Conservation (phyloP, 2,888 invertebrate species). For the Cheilosia impressa region DNA sequence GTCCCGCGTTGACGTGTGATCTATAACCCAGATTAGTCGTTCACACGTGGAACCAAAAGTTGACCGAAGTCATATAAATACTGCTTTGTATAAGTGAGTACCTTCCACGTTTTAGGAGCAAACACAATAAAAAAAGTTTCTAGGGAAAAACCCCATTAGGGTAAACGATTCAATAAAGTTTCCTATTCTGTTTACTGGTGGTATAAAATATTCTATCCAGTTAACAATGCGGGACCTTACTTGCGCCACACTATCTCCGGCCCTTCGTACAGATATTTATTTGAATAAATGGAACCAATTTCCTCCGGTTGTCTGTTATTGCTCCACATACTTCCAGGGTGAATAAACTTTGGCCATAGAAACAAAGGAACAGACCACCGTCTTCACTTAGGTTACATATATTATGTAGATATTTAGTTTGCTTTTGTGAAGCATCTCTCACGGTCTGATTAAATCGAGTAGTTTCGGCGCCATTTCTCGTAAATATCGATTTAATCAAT, state of each 20-base stretch:
- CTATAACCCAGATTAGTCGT: too few relatives aligned
- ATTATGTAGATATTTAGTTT: neutral
- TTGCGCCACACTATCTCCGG: neutral
- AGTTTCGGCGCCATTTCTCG: conserved; percentile 7
- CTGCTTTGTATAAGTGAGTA: neutral
- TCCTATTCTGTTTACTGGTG: neutral
- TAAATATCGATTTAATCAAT: conserved; percentile 9
- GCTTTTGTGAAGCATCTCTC: neutral
- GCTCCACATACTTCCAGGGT: neutral
- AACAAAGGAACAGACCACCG: neutral
- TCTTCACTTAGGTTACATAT: neutral
- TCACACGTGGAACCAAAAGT: too few relatives aligned
- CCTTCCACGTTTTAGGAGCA: neutral
- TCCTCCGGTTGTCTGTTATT: neutral
- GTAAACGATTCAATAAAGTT: neutral
- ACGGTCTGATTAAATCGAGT: neutral
- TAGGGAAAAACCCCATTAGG: neutral
- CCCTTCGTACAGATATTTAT: neutral
- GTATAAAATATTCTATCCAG: neutral
- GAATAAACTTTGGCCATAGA: neutral
- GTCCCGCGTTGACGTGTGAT: too few relatives aligned
- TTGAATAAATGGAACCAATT: neutral
- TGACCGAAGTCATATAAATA: too few relatives aligned
- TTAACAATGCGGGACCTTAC: neutral
- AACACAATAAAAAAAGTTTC: neutral